Evolutionary conservation across 2,888 invertebrate genomes (phyloP), one percentile per base, ranked within the genome.

Genomic region (Sceliomorpha sp.): DNA sequence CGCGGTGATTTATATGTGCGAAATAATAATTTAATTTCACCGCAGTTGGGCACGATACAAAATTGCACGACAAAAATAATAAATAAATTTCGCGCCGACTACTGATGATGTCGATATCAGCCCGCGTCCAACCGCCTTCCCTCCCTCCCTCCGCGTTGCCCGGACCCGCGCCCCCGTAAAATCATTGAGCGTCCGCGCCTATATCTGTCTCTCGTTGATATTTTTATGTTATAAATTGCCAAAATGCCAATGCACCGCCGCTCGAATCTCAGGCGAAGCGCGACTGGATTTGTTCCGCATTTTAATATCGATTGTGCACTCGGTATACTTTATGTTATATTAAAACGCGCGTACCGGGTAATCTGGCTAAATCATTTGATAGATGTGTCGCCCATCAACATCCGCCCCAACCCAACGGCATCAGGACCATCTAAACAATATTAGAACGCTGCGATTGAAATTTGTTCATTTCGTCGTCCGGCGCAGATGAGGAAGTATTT

Each of bases 1-100:
- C 59, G 31, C 80, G 67, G 76, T 87, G 86, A 88, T 86, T 87
- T 88, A 87, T 86, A 82, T 77, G 79, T 79, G 83, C 80, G 81
- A 87, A 88, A 88, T 86, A 88, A 87, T 87, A 87, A 87, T 88
- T 86, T 88, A 87, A 88, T 87, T 87, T 87, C 84, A 81, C 82
- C 86, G 82, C 85, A 80, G 81, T 84, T 80, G 83, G 79, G 81
- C 83, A 80, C 84, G 82, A 83, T 83, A 84, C 85, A 82, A 86
- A 87, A 85, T 86, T 82, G 84, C 86, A 79, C 85, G 86, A 85
- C 84, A 87, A 86, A 88, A 87, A 87, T 87, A 85, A 87, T 87
- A 87, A 87, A 88, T 87, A 87, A 87, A 87, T 74, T 77, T 47
- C 70, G 56, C 44, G 58, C 40, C 66, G 76, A 73, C 71, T 66